Evolutionary conservation across 2,113 vertebrate species (phyloP), one percentile per base, ranked within the genome.

Genomic region (Pedetes capensis): DNA sequence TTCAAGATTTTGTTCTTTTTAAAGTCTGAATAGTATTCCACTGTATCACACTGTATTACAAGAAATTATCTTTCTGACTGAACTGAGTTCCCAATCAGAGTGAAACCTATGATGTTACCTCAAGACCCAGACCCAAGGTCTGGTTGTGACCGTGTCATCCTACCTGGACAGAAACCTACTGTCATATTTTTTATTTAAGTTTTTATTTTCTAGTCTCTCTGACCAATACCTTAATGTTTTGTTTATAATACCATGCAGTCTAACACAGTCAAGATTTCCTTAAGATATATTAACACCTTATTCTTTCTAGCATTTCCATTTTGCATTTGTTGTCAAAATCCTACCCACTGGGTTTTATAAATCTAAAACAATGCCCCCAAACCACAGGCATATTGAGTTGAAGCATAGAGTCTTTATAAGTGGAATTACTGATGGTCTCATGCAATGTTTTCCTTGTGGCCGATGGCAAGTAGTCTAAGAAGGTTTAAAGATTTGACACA

Each of bases 21-120:
- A 18, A n/a, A n/a, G 39, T 27, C 13, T 44, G 22, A 61, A 57
- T 42, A 7, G 20, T 12, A 20, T 75, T 88, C 59, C 22, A 49
- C 12, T 37, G 32, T 27, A 44, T 64, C 7, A 4, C 25, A 20
- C 14, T 75, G 8, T 74, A 6, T 5, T 27, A 34, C n/a, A n/a
- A n/a, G n/a, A n/a, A n/a, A 32, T 34, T 76, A 59, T 69, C 18
- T 51, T 74, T 92, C 34, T 49, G 57, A 13, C 4, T n/a, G 44
- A 27, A 49, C 32, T 47, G 13, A 47, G 16, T 5, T 23, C 0
- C 0, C 18, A 16, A 1, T 8, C 69, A 47, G 6, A 59, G 51
- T 16, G 9, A 7, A 2, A 13, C 49, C 79, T 49, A 1, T 39
- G 18, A 34, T 80, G 74, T n/a, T 39, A 32, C 7, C 14, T 27